Evolutionary conservation across 2,113 vertebrate genomes (phyloP).

Genomic region (Erythrocebus patas): DNA sequence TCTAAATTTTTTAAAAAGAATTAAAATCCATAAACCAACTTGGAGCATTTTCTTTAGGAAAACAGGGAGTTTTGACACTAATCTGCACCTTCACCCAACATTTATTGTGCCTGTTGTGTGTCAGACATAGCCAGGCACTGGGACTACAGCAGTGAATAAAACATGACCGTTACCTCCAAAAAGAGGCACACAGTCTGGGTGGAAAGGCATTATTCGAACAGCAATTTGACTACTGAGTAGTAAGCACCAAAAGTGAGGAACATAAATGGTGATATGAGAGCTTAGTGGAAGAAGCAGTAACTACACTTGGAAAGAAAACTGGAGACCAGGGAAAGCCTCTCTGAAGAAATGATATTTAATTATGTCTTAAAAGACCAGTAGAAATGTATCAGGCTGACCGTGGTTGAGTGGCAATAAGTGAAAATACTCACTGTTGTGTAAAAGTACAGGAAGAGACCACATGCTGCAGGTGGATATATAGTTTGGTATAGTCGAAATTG

Average conservation of each 20-base stretch:
- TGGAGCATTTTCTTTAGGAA: conserved; percentile 10
- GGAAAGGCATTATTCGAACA: not conserved
- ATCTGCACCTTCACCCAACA: not conserved
- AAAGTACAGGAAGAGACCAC: not conserved
- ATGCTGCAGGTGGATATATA: not conserved
- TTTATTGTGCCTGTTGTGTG: not conserved
- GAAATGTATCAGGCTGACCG: not conserved
- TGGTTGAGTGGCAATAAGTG: not conserved
- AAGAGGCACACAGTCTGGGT: not conserved
- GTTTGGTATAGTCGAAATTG: not conserved
- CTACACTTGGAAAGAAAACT: not conserved
- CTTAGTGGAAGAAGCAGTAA: not conserved
- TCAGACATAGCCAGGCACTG: not conserved
- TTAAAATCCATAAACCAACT: not conserved
- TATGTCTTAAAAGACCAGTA: not conserved
- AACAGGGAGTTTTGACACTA: not conserved
- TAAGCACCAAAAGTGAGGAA: not conserved
- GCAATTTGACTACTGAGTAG: not conserved
- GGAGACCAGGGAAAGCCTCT: not conserved
- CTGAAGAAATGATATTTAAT: not conserved
- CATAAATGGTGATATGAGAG: not conserved
- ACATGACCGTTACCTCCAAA: not conserved
- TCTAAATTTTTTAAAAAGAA: not conserved
- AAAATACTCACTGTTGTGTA: not conserved
- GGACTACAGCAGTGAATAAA: not conserved